Percentiles rank a stretch among this genome's conserved stretches.
Conservation (phyloP, 2,888 invertebrate genomes). For the Nipponacmea schrenckii region DNA sequence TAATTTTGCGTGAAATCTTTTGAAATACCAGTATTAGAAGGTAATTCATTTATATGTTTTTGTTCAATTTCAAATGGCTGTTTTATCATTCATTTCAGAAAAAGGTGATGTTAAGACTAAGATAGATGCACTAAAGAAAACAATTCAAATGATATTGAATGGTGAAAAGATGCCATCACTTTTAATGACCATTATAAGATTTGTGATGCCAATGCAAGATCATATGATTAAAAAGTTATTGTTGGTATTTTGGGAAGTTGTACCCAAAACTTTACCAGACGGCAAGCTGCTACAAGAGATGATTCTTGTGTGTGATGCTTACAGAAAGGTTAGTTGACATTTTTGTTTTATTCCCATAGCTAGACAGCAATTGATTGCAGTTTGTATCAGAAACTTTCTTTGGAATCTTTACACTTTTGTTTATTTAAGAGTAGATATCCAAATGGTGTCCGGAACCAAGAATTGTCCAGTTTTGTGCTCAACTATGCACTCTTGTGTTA, state of each 20-base stretch:
- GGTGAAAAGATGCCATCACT: constrained; percentile 91
- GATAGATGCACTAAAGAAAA: constrained; percentile 94
- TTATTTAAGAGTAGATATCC: no score
- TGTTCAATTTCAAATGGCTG: neutral
- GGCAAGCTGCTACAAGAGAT: constrained; percentile 80
- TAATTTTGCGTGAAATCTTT: neutral
- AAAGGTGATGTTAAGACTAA: constrained; percentile 91
- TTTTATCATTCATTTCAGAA: constrained; percentile 74
- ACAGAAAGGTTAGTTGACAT: constrained; percentile 80
- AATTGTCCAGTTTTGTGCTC: no score
- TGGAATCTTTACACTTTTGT: no score
- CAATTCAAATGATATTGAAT: constrained; percentile 91
- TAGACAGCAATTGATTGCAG: no score
- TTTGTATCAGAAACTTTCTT: no score
- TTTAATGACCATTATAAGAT: constrained; percentile 92
- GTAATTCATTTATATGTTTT: neutral
- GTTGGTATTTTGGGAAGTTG: constrained; percentile 99
- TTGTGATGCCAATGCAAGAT: constrained; percentile 74
- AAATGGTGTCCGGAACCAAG: no score
- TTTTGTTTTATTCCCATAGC: no score
- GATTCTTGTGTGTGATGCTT: constrained; percentile 99
- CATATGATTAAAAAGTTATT: constrained; percentile 96
- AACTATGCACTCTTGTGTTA: no score
- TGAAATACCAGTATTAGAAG: neutral
- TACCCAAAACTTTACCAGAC: constrained; percentile 88